Base-by-base conservation (phyloP, 1,140 invertebrate species). In the Saccostrea echinata region DNA sequence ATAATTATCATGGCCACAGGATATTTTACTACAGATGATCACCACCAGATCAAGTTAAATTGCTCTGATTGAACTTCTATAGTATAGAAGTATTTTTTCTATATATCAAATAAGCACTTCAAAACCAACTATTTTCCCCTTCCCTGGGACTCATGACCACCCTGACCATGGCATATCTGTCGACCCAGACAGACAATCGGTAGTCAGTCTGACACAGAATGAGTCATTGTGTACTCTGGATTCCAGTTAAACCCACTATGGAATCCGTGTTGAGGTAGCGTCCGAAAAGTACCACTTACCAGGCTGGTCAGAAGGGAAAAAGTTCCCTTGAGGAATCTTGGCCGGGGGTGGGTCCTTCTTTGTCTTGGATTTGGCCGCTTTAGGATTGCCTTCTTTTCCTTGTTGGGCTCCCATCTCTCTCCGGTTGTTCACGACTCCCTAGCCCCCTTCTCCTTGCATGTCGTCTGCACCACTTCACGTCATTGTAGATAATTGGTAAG, bases 371-470 rank as follows among this genome's bases (percentile, higher is more conserved):
- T 76, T 76, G 68, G 68, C 27, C 12, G 68, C 11, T 76, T 76
- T 76, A 2, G 68, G 68, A 30, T 30, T 30, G 33, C 27, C 68
- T 13, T 27, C 11, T 76, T 76, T 76, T 12, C 68, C 68, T 76
- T 76, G 68, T 76, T 76, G 68, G 68, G 68, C 27, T 76, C 68
- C 68, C 68, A 76, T 76, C 68, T 76, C 68, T 30, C 24, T 64
- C 57, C 57, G 21, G 24, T 24, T 16, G 68, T 76, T 76, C 27
- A 30, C 68, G 16, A 76, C 68, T 76, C 68, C 68, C 68, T 76
- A 76, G 68, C 68, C 68, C 68, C 68, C 68, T 76, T 76, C 68
- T 76, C 68, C 68, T 76, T 30, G 68, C 68, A 76, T 76, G 68
- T 24, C 30, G 68, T 30, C 68, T 76, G 68, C 68, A 76, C 68